Conservation (phyloP, 2,888 invertebrate genomes). For the Aricia artaxerxes region DNA sequence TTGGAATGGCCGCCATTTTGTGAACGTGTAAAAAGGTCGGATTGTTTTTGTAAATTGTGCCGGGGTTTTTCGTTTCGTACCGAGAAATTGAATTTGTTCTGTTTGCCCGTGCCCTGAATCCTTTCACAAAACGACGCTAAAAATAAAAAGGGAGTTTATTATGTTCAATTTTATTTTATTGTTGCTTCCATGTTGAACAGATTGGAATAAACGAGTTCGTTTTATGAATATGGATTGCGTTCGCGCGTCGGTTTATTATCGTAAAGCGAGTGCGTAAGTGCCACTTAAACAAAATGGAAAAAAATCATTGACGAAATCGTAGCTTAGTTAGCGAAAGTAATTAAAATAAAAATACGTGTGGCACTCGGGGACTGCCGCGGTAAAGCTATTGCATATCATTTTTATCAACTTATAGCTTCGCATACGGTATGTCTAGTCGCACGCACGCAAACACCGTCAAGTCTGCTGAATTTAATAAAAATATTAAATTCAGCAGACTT, state of each 20-base stretch:
- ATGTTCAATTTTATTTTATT: constrained; percentile 17
- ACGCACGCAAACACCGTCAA: too few species aligned
- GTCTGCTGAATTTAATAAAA: too few species aligned
- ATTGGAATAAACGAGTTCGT: constrained; percentile 13
- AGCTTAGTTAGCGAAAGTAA: neutral
- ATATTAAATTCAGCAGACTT: too few species aligned
- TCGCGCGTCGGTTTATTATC: constrained; percentile 7
- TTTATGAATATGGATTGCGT: constrained; percentile 15
- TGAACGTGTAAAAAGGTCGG: constrained; percentile 54
- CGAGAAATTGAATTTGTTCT: constrained; percentile 66
- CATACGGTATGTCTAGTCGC: too few species aligned
- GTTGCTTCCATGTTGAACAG: constrained; percentile 20
- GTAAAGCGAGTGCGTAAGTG: constrained; percentile 15
- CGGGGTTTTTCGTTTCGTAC: constrained; percentile 52
- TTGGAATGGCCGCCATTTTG: constrained; percentile 39
- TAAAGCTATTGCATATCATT: too few species aligned
- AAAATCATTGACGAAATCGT: neutral
- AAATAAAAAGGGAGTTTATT: constrained; percentile 4
- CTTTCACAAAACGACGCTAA: constrained; percentile 24
- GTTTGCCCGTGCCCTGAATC: constrained; percentile 59
- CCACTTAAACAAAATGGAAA: constrained; percentile 5
- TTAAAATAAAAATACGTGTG: too few species aligned
- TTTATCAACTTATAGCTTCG: too few species aligned
- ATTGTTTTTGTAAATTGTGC: constrained; percentile 67
- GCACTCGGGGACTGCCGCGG: too few species aligned